Conservation (phyloP, 2,797 vertebrate genomes). For the Nothura maculosa region DNA sequence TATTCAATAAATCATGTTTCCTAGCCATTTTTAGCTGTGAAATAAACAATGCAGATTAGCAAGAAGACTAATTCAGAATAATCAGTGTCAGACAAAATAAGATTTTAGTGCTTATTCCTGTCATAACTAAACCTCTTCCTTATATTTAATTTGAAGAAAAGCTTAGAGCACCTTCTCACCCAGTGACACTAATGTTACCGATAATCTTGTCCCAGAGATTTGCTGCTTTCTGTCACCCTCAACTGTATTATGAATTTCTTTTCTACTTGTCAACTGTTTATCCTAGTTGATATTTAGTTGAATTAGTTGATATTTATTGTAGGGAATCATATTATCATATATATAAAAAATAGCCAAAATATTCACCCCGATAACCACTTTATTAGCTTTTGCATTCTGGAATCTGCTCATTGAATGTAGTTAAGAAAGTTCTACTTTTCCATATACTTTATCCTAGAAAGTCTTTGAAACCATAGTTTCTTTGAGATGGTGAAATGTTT, state of each 20-base stretch:
- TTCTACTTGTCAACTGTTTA: not conserved
- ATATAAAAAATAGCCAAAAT: not conserved
- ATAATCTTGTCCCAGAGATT: not conserved
- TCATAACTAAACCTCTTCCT: not conserved
- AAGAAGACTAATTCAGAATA: conserved; percentile 7
- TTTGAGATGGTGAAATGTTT: not conserved
- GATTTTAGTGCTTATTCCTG: not conserved
- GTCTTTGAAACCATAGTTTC: not conserved
- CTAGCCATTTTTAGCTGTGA: conserved; percentile 16
- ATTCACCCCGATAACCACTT: not conserved
- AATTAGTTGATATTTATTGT: too few relatives aligned
- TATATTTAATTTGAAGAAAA: not conserved
- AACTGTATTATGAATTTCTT: not conserved
- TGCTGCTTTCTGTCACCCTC: not conserved
- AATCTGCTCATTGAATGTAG: not conserved
- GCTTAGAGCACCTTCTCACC: not conserved
- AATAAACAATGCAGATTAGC: conserved; percentile 4
- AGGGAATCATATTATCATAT: too few relatives aligned
- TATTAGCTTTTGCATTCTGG: not conserved
- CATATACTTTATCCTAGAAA: not conserved
- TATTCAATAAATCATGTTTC: conserved; percentile 12
- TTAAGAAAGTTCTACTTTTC: not conserved
- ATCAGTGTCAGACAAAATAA: not conserved
- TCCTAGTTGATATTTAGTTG: not conserved
- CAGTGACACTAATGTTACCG: not conserved